Percentiles rank a stretch among this genome's conserved stretches.
Evolutionary conservation across 2,113 vertebrate genomes (phyloP).

Genomic region (Grammomys dolichurus): DNA sequence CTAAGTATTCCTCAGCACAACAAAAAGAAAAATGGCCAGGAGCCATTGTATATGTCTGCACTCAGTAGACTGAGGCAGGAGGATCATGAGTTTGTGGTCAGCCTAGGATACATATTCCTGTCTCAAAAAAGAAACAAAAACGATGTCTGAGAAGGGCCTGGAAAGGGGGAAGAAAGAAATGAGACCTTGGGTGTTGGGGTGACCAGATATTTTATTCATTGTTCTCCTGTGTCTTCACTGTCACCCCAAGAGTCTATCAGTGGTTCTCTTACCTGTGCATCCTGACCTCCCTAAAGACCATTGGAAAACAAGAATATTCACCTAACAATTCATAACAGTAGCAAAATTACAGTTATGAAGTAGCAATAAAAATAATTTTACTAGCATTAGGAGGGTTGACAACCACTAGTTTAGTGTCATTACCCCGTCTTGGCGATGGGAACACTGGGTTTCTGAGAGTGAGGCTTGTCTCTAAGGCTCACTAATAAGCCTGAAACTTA

Average conservation of each 20-base stretch:
- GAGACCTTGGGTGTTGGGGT: background rate
- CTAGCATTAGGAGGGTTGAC: background rate
- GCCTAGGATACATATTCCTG: background rate
- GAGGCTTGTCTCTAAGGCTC: background rate
- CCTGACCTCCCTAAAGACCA: background rate
- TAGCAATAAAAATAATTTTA: background rate
- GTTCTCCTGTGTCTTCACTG: background rate
- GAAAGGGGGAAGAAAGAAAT: background rate
- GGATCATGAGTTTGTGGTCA: background rate
- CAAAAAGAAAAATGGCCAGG: background rate
- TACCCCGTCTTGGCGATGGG: background rate
- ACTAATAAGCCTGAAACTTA: fast-evolving
- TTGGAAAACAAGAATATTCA: background rate
- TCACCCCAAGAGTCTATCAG: background rate
- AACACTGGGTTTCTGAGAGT: fast-evolving
- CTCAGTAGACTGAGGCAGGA: background rate
- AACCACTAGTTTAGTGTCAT: background rate
- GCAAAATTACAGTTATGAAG: background rate
- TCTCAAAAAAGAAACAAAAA: background rate
- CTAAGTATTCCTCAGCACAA: background rate
- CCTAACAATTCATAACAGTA: background rate
- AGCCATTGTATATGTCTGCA: too few relatives aligned
- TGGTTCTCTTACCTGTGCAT: background rate
- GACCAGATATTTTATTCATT: background rate
- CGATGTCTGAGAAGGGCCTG: background rate